Percentiles rank a stretch among this genome's conserved stretches.
phyloP scores from a whole-genome alignment of 2,113 vertebrate genomes.

The Scomber japonicus region DNA sequence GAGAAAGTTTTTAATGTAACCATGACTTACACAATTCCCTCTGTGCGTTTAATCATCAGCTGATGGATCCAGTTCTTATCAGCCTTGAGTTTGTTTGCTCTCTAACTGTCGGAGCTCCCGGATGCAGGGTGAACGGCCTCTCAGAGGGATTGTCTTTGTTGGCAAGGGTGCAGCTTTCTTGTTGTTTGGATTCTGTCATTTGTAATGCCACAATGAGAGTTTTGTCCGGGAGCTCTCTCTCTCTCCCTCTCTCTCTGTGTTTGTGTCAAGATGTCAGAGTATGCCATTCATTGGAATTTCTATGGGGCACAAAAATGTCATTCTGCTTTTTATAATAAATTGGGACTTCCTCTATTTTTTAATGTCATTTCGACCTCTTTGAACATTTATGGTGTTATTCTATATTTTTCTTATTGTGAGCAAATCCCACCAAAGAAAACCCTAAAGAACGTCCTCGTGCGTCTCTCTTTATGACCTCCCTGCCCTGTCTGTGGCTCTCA shows the following conservation, averaged over 20 bases:
- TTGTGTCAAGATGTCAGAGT: conserved; percentile 29
- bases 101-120: conserved; percentile 37
- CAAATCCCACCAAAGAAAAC: not conserved
- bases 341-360: not conserved
- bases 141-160: conserved; percentile 42
- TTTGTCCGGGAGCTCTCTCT: conserved; percentile 56
- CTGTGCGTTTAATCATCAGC: not conserved
- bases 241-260: conserved; percentile 26
- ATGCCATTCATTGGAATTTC: conserved; percentile 55
- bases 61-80: conserved; percentile 44
- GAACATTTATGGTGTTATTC: not conserved
- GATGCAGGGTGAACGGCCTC: conserved; percentile 43
- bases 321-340: conserved; percentile 8
- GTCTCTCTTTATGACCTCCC: not conserved
- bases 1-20: not conserved
- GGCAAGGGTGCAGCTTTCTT: conserved; percentile 48
- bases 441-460: not conserved
- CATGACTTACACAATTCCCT: not conserved
- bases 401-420: not conserved
- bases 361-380: not conserved
- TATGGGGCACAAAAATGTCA: conserved; percentile 43
- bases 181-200: conserved; percentile 77
- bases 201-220: conserved; percentile 68
- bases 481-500: not conserved
- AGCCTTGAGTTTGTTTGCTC: conserved; percentile 58